Conservation (phyloP, 1,140 invertebrate species). For the Nylanderia fulva region DNA sequence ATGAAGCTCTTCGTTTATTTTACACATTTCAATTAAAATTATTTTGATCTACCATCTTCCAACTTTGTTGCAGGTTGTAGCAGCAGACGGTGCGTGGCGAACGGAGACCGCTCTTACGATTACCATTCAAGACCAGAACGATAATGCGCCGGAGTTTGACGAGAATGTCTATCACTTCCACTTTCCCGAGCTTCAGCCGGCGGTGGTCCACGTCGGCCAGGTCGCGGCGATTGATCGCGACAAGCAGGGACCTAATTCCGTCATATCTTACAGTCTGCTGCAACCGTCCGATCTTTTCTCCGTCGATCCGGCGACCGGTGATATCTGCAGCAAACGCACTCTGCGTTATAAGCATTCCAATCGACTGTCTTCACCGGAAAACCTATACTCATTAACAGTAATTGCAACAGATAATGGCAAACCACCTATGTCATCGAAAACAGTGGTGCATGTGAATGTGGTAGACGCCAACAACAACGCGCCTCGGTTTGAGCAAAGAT, state of each 20-base stretch:
- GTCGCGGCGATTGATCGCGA: slow-evolving; percentile 95
- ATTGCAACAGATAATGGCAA: slow-evolving; percentile 97
- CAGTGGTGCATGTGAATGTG: slow-evolving; percentile 94
- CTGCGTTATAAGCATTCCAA: slow-evolving; percentile 94
- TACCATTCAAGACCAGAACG: slow-evolving; percentile 97
- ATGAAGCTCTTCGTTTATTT: background rate
- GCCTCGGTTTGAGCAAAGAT: slow-evolving; percentile 91
- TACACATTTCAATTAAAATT: background rate
- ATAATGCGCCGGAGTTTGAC: slow-evolving; percentile 97
- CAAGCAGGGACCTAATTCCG: slow-evolving; percentile 97
- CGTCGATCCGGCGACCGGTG: slow-evolving; percentile 95
- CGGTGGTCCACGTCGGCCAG: slow-evolving; percentile 94
- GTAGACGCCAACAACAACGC: slow-evolving; percentile 96
- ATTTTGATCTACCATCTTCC: background rate
- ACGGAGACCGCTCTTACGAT: slow-evolving; percentile 95
- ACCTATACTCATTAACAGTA: slow-evolving; percentile 94
- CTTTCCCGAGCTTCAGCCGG: slow-evolving; percentile 93
- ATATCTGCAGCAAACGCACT: slow-evolving; percentile 94
- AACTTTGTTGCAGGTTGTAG: slow-evolving; percentile 81
- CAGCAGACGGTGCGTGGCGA: slow-evolving; percentile 95
- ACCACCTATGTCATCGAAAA: slow-evolving; percentile 95
- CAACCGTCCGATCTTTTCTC: slow-evolving; percentile 96
- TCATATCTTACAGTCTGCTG: slow-evolving; percentile 96
- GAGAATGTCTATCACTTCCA: slow-evolving; percentile 95
- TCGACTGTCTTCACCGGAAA: slow-evolving; percentile 93